Evolutionary conservation across 2,113 vertebrate genomes (phyloP).

Genomic region (Nestor notabilis): DNA sequence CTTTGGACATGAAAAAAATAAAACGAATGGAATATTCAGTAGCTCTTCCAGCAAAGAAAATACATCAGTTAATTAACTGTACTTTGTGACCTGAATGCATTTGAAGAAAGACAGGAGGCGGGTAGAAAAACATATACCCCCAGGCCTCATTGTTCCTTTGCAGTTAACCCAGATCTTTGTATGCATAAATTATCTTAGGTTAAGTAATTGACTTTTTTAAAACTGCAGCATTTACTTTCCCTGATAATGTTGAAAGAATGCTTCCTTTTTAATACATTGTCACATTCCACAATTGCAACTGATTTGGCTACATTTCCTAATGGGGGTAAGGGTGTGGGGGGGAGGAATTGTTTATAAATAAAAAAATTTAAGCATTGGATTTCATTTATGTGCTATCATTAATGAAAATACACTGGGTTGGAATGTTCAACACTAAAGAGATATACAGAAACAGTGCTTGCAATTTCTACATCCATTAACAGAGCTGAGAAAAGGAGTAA

Average conservation of each 20-base stretch:
- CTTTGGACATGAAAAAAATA: not conserved
- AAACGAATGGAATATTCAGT: slow-evolving; percentile 11
- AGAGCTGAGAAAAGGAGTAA: not conserved
- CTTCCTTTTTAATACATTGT: not conserved
- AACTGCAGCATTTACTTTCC: not conserved
- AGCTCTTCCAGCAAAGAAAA: slow-evolving; percentile 36
- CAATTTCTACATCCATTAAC: not conserved
- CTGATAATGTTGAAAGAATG: not conserved
- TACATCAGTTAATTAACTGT: slow-evolving; percentile 28
- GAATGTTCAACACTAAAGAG: not conserved
- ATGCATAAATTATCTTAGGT: not conserved
- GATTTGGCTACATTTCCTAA: not conserved
- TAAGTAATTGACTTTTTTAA: not conserved
- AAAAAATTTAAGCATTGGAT: not conserved
- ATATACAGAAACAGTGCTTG: not conserved
- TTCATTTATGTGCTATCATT: not conserved
- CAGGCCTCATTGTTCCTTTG: not conserved
- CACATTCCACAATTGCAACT: not conserved
- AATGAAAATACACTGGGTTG: not conserved
- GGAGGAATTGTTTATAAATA: not conserved
- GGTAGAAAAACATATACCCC: not conserved
- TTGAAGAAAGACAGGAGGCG: not conserved
- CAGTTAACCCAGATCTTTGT: not conserved
- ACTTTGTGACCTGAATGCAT: slow-evolving; percentile 28
- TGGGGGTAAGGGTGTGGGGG: no score